phyloP scores from a whole-genome alignment of 2,113 vertebrate genomes.

The Lamprologus callipterus region DNA sequence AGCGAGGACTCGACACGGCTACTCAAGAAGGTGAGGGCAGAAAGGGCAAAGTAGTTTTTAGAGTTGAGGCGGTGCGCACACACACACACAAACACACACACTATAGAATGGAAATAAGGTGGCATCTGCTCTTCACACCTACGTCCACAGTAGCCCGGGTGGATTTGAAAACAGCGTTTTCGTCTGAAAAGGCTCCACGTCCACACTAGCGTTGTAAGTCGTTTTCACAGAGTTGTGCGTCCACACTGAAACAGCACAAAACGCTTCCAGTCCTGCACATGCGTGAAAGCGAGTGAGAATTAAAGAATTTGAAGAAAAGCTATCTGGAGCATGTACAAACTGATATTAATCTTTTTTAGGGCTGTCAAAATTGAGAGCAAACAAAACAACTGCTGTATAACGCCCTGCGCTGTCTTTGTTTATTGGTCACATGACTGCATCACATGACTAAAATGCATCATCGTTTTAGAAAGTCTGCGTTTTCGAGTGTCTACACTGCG shows the following conservation, averaged over 20 bases:
- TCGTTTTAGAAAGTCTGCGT: background rate
- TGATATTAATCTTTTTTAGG: background rate
- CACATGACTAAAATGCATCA: background rate
- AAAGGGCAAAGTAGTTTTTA: background rate
- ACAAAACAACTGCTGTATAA: background rate
- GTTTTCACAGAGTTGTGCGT: background rate
- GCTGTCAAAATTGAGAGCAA: background rate
- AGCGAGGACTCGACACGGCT: conserved; percentile 97
- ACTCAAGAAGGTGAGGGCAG: conserved; percentile 86
- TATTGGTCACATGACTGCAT: background rate
- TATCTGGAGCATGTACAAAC: rapidly evolving
- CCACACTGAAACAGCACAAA: rapidly evolving
- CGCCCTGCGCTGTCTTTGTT: rapidly evolving
- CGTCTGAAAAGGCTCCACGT: rapidly evolving
- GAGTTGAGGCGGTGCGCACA: background rate
- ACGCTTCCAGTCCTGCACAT: rapidly evolving
- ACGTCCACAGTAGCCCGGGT: rapidly evolving
- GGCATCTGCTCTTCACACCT: background rate
- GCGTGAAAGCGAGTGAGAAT: background rate
- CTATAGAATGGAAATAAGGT: background rate
- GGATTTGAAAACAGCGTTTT: rapidly evolving
- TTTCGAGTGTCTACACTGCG: background rate
- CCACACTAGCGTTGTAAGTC: background rate
- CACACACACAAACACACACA: rapidly evolving
- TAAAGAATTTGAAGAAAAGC: background rate